These are phyloP conservation scores for Hoplodrina ambigua DNA, from an alignment of 2,888 invertebrate species.

Conservation along the genomic window DNA sequence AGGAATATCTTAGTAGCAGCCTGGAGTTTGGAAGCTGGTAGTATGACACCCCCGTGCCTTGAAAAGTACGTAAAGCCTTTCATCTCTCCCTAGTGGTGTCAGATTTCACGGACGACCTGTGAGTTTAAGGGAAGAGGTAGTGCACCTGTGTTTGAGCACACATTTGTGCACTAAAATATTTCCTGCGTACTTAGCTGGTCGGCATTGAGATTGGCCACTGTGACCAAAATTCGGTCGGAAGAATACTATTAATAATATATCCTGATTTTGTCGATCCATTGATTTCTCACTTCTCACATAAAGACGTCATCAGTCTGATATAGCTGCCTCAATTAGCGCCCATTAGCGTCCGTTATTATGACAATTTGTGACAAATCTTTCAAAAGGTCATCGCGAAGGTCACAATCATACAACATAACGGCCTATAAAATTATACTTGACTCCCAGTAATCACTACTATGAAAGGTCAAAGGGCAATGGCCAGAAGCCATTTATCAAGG, in stretches of 20 bases:
- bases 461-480: conserved; percentile 33
- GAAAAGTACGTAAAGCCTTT: not conserved
- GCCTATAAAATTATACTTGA: conserved; percentile 29
- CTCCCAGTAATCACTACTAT: conserved; percentile 18
- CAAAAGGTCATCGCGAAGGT: conserved; percentile 24
- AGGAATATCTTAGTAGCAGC: not conserved
- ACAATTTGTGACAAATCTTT: not conserved
- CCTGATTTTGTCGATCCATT: not conserved
- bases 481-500: conserved; percentile 18
- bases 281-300: not conserved
- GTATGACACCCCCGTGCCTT: too few species aligned
- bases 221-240: not conserved
- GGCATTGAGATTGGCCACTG: not conserved
- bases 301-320: not conserved
- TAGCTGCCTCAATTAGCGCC: not conserved
- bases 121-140: too few species aligned
- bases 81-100: too few species aligned
- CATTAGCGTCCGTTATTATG: not conserved
- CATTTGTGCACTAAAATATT: too few species aligned
- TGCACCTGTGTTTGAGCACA: too few species aligned
- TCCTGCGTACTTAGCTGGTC: too few species aligned
- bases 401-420: conserved; percentile 3
- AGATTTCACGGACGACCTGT: too few species aligned
- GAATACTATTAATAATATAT: not conserved
- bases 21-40: not conserved